These are phyloP conservation scores for Dromococcyx pavoninus DNA, from an alignment of 2,797 vertebrate species.

Conservation along the genomic window DNA sequence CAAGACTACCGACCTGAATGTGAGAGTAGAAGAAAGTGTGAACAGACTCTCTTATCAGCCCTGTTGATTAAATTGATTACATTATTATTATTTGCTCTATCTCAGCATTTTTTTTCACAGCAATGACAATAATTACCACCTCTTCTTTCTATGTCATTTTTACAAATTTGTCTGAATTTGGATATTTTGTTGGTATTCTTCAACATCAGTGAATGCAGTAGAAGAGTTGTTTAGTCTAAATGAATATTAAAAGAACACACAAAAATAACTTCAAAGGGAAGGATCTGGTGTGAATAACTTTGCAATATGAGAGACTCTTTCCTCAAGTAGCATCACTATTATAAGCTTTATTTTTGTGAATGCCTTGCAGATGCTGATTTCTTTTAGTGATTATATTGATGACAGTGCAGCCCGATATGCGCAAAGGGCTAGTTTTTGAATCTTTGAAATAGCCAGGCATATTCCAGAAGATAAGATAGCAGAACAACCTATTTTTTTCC, in stretches of 20 bases:
- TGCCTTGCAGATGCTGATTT: slow-evolving; percentile 37
- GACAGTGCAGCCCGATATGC: background rate
- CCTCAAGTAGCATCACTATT: slow-evolving; percentile 32
- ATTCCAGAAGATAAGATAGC: background rate
- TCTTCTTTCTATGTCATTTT: slow-evolving; percentile 26
- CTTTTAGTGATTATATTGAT: background rate
- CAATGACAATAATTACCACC: slow-evolving; percentile 6
- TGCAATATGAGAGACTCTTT: slow-evolving; percentile 24
- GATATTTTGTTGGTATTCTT: slow-evolving; percentile 6
- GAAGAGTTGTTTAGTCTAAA: slow-evolving; percentile 45
- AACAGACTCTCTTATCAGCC: background rate
- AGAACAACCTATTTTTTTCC: background rate
- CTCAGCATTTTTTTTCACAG: slow-evolving; percentile 20
- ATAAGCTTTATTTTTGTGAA: slow-evolving; percentile 33
- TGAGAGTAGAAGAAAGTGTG: background rate
- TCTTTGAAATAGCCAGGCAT: slow-evolving; percentile 3
- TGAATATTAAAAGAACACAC: background rate
- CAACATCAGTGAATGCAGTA: background rate
- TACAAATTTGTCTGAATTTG: slow-evolving; percentile 23
- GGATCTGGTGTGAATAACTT: slow-evolving; percentile 42
- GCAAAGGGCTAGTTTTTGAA: background rate
- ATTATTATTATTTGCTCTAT: background rate
- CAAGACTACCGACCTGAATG: background rate
- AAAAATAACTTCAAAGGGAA: slow-evolving; percentile 51
- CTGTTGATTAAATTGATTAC: slow-evolving; percentile 25